Conservation (phyloP, 2,797 vertebrate species). For the Sebastes glaucus region DNA sequence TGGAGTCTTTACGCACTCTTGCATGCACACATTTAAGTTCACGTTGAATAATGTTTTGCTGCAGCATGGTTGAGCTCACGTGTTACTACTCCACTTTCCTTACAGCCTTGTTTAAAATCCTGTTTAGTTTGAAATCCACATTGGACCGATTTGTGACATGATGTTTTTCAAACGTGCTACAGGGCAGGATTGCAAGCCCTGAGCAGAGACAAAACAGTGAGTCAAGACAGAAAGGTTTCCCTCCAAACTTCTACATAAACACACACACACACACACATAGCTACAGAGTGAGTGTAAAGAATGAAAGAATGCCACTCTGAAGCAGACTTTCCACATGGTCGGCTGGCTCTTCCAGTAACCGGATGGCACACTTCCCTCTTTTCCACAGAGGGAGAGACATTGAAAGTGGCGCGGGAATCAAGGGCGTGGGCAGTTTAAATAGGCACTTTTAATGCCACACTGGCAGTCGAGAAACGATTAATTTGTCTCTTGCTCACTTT, state of each 20-base stretch:
- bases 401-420: constrained; percentile 1
- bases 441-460: constrained; percentile 18
- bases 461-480: background rate
- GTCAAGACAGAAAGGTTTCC: constrained; percentile 27
- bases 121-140: constrained; percentile 24
- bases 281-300: background rate
- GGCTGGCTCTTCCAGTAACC: constrained; percentile 62
- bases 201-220: constrained; percentile 25
- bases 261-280: background rate
- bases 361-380: constrained; percentile 56
- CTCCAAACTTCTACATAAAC: constrained; percentile 5
- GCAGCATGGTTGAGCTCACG: background rate
- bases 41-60: background rate
- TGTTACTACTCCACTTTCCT: background rate
- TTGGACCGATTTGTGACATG: constrained; percentile 7
- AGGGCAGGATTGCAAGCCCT: background rate
- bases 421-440: constrained; percentile 53
- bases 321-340: constrained; percentile 60
- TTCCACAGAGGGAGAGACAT: constrained; percentile 38
- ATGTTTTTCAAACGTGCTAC: constrained; percentile 2
- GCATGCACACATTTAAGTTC: background rate
- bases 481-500: constrained; percentile 25
- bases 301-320: constrained; percentile 44
- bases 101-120: background rate
- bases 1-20: background rate